Evolutionary conservation across 2,113 vertebrate species (phyloP), one percentile per base, ranked within the genome.

Genomic region (Nettapus auritus): DNA sequence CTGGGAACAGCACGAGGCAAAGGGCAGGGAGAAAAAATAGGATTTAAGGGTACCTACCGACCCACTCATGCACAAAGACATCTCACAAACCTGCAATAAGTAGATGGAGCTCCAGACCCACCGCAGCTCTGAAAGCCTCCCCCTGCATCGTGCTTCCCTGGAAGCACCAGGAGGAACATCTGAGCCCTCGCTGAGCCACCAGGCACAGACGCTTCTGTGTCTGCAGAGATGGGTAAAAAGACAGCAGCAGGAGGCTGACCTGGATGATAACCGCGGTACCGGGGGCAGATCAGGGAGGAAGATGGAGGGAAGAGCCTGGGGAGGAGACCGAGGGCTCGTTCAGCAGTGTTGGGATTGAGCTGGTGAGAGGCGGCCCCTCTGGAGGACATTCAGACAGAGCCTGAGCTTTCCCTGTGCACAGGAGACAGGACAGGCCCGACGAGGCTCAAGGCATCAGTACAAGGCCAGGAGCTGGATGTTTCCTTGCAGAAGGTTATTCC

Each of bases 311-410:
- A 73, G 33, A 2, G 2, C 50, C 7, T 1, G 3, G 21, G 48
- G 25, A 85, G 64, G 36, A 31, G 31, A 11, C 29, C 12, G 38
- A 83, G 48, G 29, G 11, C 19, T 55, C 36, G 12, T 33, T 57
- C 50, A 88, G 79, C 38, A 62, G 40, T 0, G 0, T 7, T 15
- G 60, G 82, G 48, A 4, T 6, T 14, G 57, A 81, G 34, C 28
- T 82, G 82, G 44, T 46, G 46, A 40, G 70, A 16, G 63, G 19
- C 22, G 23, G 36, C 36, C 36, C 14, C 22, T 73, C 42, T 64
- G 71, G 53, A 83, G 63, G 59, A 42, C 34, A 21, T 2, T 48
- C 40, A 64, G 7, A n/a, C 34, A 62, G 57, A 62, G 57, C 48
- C 33, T 68, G 38, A 62, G 59, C 46, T 31, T 36, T 90, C 17